A percentile compares a stretch with the other conserved stretches of the same genome.
These are phyloP conservation scores for Telenomus remus DNA, from an alignment of 1,140 invertebrate species.

Conservation along the genomic window DNA sequence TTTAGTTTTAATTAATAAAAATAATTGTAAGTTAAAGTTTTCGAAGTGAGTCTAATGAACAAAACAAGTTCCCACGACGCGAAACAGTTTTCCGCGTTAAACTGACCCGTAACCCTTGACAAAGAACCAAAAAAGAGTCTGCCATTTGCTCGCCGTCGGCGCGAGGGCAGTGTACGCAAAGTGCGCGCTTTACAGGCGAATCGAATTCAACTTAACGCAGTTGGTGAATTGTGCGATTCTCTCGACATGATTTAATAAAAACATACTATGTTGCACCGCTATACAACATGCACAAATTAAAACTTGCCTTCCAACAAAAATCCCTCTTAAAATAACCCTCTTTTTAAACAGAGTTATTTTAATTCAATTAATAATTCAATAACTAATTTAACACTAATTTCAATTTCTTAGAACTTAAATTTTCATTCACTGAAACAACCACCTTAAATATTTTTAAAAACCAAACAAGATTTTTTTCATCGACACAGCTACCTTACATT, in stretches of 20 bases:
- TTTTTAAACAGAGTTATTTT: too few relatives aligned
- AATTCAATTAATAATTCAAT: too few relatives aligned
- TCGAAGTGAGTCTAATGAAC: constrained; percentile 22
- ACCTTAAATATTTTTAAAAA: too few relatives aligned
- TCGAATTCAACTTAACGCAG: constrained; percentile 60
- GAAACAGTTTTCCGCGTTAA: constrained; percentile 39
- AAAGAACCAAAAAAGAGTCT: constrained; percentile 20
- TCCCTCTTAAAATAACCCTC: too few relatives aligned
- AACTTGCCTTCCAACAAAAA: not conserved
- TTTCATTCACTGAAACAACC: too few relatives aligned
- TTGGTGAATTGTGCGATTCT: constrained; percentile 55
- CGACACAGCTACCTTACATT: too few relatives aligned
- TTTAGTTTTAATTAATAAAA: not conserved
- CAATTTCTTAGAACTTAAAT: too few relatives aligned
- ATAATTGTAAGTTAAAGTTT: constrained; percentile 19
- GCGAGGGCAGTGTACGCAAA: constrained; percentile 30
- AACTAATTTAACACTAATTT: too few relatives aligned
- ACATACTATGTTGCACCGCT: too few relatives aligned
- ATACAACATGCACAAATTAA: too few relatives aligned
- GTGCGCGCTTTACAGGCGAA: constrained; percentile 63
- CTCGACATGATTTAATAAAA: constrained; percentile 2
- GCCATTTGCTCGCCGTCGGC: constrained; percentile 24
- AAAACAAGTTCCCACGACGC: constrained; percentile 34
- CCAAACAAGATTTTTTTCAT: too few relatives aligned
- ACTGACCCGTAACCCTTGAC: constrained; percentile 36